phyloP scores from a whole-genome alignment of 2,113 vertebrate species.

The Naja naja region DNA sequence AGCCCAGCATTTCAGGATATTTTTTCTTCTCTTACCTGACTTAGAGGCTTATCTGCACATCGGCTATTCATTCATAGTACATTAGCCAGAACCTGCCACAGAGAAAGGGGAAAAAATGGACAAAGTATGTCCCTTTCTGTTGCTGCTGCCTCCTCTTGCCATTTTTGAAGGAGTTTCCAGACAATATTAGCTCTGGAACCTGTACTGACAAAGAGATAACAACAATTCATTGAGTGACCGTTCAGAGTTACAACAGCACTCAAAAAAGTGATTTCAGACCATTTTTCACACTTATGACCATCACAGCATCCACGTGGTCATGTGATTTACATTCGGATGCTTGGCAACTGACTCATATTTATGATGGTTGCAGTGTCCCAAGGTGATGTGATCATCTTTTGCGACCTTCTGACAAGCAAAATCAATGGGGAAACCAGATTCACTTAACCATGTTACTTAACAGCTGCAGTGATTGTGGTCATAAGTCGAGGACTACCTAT shows the following conservation, averaged over 20 bases:
- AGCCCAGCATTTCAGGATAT: background rate
- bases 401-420: background rate
- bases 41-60: background rate
- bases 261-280: background rate
- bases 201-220: background rate
- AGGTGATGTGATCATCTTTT: background rate
- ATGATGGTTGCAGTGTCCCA: background rate
- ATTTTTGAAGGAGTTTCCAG: background rate
- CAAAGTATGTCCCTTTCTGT: background rate
- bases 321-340: background rate
- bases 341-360: background rate
- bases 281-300: background rate
- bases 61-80: background rate
- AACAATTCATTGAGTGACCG: background rate
- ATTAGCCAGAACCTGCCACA: background rate
- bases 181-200: background rate
- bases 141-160: background rate
- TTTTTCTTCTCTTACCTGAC: background rate
- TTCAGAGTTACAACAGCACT: background rate
- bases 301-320: accelerated
- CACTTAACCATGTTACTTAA: background rate
- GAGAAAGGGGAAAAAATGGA: background rate
- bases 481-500: background rate
- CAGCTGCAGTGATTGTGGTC: background rate
- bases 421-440: background rate